Evolutionary conservation across 92 coral and sea anemone species (phyloP).

Genomic region (Palythoa caribaeorum): DNA sequence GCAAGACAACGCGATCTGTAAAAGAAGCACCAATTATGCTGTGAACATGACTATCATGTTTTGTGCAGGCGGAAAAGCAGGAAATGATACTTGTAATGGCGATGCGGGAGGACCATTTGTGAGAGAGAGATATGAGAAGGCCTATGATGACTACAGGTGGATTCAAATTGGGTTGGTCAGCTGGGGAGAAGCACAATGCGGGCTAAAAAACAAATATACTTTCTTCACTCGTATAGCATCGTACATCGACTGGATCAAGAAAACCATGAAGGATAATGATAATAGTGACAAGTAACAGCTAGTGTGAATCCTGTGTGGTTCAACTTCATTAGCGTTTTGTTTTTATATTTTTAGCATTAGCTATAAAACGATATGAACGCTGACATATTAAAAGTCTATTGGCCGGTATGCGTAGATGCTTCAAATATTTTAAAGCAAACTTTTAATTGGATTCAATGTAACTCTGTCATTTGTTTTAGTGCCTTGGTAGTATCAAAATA

Average conservation of each 20-base stretch:
- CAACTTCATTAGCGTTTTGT: no score
- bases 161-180: constrained; percentile 79
- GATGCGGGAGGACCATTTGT: constrained; percentile 80
- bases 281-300: no score
- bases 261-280: constrained; percentile 51
- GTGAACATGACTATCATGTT: constrained; percentile 56
- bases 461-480: no score
- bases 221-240: constrained; percentile 75
- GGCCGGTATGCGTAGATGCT: no score
- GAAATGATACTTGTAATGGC: constrained; percentile 66
- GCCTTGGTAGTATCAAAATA: no score
- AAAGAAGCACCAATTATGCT: background rate
- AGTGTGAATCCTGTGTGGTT: no score
- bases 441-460: no score
- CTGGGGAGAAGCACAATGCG: constrained; percentile 91
- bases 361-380: no score
- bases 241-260: constrained; percentile 82
- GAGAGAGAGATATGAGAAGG: constrained; percentile 27
- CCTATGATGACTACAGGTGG: constrained; percentile 52
- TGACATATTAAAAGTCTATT: no score
- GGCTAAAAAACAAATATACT: constrained; percentile 57
- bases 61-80: constrained; percentile 73
- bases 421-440: no score
- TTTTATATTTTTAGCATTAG: no score
- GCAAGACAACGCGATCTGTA: constrained; percentile 56